Evolutionary conservation across 2,113 vertebrate genomes (phyloP).

Genomic region (Recurvirostra avosetta): DNA sequence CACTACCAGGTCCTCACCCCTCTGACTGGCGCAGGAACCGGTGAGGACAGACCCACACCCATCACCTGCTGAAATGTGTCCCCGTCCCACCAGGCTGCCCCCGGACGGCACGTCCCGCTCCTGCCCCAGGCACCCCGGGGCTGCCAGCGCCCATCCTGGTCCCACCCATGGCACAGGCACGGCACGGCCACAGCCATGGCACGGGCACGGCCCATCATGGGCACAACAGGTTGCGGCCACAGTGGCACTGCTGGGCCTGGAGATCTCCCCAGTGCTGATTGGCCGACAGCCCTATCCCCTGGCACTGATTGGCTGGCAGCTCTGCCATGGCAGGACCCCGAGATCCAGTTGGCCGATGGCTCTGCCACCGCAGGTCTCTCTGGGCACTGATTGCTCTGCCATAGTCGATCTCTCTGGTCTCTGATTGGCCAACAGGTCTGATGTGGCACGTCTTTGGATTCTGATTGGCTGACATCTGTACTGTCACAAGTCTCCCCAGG

Average conservation of each 20-base stretch:
- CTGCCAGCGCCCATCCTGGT: not conserved
- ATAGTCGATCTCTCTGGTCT: not conserved
- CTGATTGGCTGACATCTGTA: not conserved
- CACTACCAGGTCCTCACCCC: not conserved
- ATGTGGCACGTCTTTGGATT: not conserved
- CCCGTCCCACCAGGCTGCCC: not conserved
- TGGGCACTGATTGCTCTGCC: accelerated
- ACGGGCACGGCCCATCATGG: not conserved
- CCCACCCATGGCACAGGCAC: not conserved
- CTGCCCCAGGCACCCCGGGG: too few species aligned
- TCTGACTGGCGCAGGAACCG: accelerated
- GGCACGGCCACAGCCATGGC: not conserved
- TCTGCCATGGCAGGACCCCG: not conserved
- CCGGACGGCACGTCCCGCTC: accelerated
- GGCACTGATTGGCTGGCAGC: not conserved
- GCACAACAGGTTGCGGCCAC: accelerated
- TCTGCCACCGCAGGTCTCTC: not conserved
- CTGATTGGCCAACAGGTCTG: not conserved
- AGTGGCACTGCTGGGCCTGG: accelerated
- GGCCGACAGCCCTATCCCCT: too few species aligned
- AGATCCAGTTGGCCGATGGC: too few species aligned
- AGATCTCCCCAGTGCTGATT: not conserved
- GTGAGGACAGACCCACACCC: not conserved
- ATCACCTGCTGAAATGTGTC: accelerated
- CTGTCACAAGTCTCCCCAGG: too few species aligned